phyloP scores from a whole-genome alignment of 2,888 invertebrate species.

The Chymomyza fuscimana region DNA sequence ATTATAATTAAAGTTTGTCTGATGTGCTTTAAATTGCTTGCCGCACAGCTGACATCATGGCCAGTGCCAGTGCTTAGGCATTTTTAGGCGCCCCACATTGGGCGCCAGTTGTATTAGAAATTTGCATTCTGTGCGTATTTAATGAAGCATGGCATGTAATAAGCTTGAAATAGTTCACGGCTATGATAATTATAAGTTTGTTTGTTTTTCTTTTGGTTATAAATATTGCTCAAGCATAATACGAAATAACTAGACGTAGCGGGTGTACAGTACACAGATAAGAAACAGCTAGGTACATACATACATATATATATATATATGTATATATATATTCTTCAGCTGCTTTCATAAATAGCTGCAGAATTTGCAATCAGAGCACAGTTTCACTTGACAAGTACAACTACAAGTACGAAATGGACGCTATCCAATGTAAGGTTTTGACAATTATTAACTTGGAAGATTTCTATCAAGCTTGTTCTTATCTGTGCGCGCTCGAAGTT shows the following conservation, averaged over 20 bases:
- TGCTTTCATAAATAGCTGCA: too few species aligned
- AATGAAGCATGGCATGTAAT: conserved; percentile 36
- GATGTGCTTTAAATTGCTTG: conserved; percentile 5
- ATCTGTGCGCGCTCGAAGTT: too few species aligned
- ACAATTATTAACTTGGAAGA: too few species aligned
- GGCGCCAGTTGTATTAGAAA: conserved; percentile 8
- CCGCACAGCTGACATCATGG: conserved; percentile 29
- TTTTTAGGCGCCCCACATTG: conserved; percentile 22
- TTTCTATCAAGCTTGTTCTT: too few species aligned
- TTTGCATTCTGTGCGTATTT: conserved; percentile 5
- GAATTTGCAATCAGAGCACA: too few species aligned
- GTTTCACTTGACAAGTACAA: too few species aligned
- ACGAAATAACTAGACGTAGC: background rate
- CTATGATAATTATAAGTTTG: conserved; percentile 28
- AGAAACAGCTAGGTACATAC: too few species aligned
- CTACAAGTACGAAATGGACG: too few species aligned
- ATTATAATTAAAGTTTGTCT: conserved; percentile 26
- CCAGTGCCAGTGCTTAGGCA: background rate
- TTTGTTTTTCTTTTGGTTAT: conserved; percentile 64
- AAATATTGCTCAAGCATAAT: conserved; percentile 26
- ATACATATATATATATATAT: too few species aligned
- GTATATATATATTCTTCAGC: too few species aligned
- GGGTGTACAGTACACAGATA: too few species aligned
- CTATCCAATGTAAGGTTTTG: too few species aligned
- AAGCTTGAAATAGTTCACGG: conserved; percentile 56